Percentiles rank a stretch among this genome's conserved stretches.
Conservation (phyloP, 2,113 vertebrate species). For the Vidua chalybeata region DNA sequence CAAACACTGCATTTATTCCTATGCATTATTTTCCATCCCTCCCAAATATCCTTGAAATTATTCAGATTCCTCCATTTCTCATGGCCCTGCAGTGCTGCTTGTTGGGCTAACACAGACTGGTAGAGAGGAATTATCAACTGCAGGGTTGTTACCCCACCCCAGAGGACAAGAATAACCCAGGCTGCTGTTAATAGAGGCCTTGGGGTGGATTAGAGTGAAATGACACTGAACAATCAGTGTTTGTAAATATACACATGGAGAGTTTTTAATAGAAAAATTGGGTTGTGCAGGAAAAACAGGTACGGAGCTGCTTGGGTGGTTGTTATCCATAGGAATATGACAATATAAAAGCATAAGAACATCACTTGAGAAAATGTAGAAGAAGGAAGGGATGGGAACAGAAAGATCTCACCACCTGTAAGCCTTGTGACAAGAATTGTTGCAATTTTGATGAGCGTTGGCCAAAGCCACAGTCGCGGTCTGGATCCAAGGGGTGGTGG, state of each 20-base stretch:
- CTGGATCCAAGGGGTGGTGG: not conserved
- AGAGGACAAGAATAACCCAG: not conserved
- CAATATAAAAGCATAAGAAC: not conserved
- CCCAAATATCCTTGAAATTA: not conserved
- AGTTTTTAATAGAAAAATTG: not conserved
- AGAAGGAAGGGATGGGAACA: not conserved
- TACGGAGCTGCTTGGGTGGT: too few species aligned
- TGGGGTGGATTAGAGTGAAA: not conserved
- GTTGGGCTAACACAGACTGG: not conserved
- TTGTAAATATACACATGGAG: not conserved
- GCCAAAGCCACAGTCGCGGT: rapidly evolving
- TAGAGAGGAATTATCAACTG: not conserved
- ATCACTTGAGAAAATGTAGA: not conserved
- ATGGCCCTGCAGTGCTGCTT: not conserved
- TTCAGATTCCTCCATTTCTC: not conserved
- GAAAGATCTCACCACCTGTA: not conserved
- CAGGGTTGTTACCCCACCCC: too few species aligned
- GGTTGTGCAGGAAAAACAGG: not conserved
- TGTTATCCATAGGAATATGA: not conserved
- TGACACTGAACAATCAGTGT: rapidly evolving
- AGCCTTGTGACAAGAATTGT: rapidly evolving
- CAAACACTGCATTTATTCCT: not conserved
- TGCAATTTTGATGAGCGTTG: not conserved
- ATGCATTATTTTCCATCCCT: not conserved
- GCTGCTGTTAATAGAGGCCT: rapidly evolving